Percentiles rank a stretch among this genome's conserved stretches.
Evolutionary conservation across 2,888 invertebrate genomes (phyloP).

Genomic region (Ectropis crepuscularia): DNA sequence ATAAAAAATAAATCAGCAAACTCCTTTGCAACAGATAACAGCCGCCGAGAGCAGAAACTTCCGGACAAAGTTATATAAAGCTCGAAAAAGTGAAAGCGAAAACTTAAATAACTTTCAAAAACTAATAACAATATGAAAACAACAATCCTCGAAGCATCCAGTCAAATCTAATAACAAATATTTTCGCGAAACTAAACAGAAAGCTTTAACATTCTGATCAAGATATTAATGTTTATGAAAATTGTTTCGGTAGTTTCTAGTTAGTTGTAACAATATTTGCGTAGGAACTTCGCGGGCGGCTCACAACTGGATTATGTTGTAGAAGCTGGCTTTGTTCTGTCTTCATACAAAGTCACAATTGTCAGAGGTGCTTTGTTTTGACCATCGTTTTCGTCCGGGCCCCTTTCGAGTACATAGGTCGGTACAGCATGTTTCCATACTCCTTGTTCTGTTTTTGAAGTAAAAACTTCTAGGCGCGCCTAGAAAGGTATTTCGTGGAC

Average conservation of each 20-base stretch:
- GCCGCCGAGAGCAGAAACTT: conserved; percentile 1
- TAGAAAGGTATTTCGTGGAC: no score
- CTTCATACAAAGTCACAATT: neutral
- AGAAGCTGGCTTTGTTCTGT: conserved; percentile 11
- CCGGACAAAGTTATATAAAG: conserved; percentile 3
- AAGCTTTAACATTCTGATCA: conserved; percentile 33
- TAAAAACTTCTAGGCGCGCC: no score
- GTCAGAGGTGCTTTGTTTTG: neutral
- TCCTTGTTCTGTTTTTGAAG: no score
- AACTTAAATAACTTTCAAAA: conserved; percentile 16
- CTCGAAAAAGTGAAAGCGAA: conserved; percentile 16
- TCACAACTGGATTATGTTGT: conserved; percentile 22
- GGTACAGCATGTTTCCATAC: no score
- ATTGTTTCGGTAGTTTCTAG: conserved; percentile 36
- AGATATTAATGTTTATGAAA: conserved; percentile 40
- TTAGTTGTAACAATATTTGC: conserved; percentile 37
- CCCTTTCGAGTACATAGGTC: no score
- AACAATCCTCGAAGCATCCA: conserved; percentile 16
- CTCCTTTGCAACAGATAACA: conserved; percentile 3
- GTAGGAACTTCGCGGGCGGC: conserved; percentile 22
- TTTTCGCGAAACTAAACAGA: conserved; percentile 27
- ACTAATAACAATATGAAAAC: conserved; percentile 18
- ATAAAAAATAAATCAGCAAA: neutral
- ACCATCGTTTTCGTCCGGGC: no score
- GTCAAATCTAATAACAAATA: conserved; percentile 25